A percentile compares a stretch with the other conserved stretches of the same genome.
phyloP scores from a whole-genome alignment of 2,797 vertebrate genomes.

The Podarcis lilfordi region DNA sequence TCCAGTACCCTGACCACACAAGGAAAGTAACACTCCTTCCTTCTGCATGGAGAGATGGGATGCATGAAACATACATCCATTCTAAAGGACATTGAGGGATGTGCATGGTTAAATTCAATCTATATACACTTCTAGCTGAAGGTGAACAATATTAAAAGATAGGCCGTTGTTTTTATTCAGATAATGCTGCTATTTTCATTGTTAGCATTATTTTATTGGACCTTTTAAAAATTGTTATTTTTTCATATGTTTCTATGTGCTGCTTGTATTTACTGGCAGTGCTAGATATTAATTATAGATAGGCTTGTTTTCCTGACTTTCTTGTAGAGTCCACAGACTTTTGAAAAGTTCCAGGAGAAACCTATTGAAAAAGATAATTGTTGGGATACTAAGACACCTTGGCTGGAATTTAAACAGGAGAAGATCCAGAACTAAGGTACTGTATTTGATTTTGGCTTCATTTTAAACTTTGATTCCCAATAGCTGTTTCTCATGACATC shows the following conservation, averaged over 20 bases:
- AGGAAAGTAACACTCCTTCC: neutral
- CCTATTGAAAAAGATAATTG: neutral
- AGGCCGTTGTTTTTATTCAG: neutral
- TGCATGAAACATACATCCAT: neutral
- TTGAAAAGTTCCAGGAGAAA: constrained; percentile 19
- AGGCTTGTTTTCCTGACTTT: neutral
- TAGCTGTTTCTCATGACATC: constrained; percentile 32
- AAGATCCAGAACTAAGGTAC: neutral
- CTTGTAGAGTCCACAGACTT: neutral
- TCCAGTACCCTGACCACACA: neutral
- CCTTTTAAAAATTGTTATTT: neutral
- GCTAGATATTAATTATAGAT: neutral
- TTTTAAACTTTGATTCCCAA: constrained; percentile 24
- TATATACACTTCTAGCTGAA: neutral
- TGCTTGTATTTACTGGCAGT: neutral
- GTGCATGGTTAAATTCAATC: neutral
- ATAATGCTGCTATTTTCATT: neutral
- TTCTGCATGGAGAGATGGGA: neutral
- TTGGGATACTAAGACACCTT: neutral
- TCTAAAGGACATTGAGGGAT: neutral
- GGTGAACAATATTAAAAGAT: neutral
- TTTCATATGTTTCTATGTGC: neutral
- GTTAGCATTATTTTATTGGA: neutral
- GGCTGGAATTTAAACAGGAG: neutral
- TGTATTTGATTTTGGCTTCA: neutral